phyloP scores from a whole-genome alignment of 2,797 vertebrate genomes.

The Pyrocephalus nanus region DNA sequence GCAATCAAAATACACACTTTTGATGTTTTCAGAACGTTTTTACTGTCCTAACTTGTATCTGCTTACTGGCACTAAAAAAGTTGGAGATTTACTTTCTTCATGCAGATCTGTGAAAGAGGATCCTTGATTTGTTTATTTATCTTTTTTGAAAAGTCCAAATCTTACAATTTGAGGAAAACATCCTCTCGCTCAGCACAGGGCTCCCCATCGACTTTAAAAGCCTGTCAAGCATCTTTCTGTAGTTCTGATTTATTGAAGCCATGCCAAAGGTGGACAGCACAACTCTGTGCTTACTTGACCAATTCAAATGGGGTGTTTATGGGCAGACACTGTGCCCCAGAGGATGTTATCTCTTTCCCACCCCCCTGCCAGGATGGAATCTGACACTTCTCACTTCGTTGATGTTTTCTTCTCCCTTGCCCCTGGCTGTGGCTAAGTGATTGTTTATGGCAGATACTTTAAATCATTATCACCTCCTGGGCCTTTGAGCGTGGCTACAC shows the following conservation, averaged over 20 bases:
- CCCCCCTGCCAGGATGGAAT: slow-evolving; percentile 68
- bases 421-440: slow-evolving; percentile 65
- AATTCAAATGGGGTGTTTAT: slow-evolving; percentile 57
- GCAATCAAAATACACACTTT: background rate
- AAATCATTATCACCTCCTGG: slow-evolving; percentile 66
- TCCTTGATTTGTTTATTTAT: background rate
- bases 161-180: background rate
- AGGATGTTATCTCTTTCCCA: slow-evolving; percentile 69
- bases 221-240: slow-evolving; percentile 50
- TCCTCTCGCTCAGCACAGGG: background rate
- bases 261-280: slow-evolving; percentile 46
- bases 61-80: background rate
- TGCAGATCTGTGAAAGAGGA: background rate
- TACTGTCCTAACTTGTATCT: background rate
- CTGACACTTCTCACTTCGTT: slow-evolving; percentile 67
- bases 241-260: slow-evolving; percentile 62
- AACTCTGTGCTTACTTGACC: slow-evolving; percentile 50
- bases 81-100: background rate
- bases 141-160: background rate
- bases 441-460: slow-evolving; percentile 70
- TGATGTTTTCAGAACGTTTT: background rate
- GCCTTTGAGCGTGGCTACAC: slow-evolving; percentile 33
- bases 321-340: slow-evolving; percentile 36
- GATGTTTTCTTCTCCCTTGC: slow-evolving; percentile 67
- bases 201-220: slow-evolving; percentile 1